Evolutionary conservation across 2,797 vertebrate species (phyloP), one percentile per base, ranked within the genome.

Genomic region (Saxicola maurus): DNA sequence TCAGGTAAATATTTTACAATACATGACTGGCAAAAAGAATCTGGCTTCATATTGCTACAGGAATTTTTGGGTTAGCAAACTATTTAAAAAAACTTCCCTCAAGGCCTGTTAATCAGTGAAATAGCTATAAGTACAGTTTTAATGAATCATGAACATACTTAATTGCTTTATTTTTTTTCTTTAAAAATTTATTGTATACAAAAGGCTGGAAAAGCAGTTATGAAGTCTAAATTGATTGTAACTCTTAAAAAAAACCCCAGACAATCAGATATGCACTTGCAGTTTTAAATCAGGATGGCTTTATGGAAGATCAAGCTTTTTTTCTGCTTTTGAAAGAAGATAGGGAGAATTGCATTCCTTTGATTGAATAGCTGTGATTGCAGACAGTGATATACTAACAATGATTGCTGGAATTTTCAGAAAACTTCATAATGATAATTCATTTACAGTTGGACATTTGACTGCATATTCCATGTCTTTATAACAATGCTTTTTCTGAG

Each of bases 241-340:
- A 85, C 37, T 69, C 68, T 90, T 38, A 74, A 51, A 87, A 64
- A 64, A 76, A 75, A 52, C 12, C 37, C 46, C 28, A 81, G 31
- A 60, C 10, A 59, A 80, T 46, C 30, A 79, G 55, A 65, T 67
- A 61, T 5, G 48, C 19, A 81, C 89, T 81, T 72, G 37, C 17
- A 89, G 51, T 83, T 90, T 84, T 65, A 88, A 87, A 74, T 62
- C 23, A 28, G 30, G 52, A 14, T 51, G 13, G 2, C 15, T 92
- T 92, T 72, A 3, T 13, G 57, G 74, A 56, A 81, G 52, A 77
- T 82, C 20, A 64, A 76, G 80, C 27, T 82, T 93, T 30, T 30
- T 77, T 87, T 86, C 46, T 56, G 31, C 52, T 89, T 94, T 85
- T 87, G 85, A 89, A 87, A 69, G 72, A 85, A 89, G 71, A 84